A percentile compares a stretch with the other conserved stretches of the same genome.
Conservation (phyloP, 2,888 invertebrate genomes). For the Cynaeus angustus region DNA sequence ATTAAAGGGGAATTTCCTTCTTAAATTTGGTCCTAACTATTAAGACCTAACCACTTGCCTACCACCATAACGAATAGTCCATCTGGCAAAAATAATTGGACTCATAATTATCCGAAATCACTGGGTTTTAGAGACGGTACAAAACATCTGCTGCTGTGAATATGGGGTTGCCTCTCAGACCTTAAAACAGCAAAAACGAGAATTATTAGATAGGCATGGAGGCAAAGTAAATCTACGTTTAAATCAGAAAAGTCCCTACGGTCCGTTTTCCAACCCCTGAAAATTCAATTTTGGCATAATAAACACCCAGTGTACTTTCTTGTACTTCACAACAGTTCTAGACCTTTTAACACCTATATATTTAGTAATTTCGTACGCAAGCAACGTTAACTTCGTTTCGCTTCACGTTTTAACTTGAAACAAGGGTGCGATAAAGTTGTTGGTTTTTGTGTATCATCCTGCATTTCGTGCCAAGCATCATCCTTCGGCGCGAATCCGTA, state of each 20-base stretch:
- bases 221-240: too few relatives aligned
- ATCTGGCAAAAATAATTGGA: constrained; percentile 20
- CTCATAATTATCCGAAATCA: constrained; percentile 2
- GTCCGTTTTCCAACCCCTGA: neutral
- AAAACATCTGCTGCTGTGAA: constrained; percentile 22
- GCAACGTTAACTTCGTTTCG: neutral
- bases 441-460: constrained; percentile 4
- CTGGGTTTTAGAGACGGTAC: neutral
- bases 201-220: too few relatives aligned
- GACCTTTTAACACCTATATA: constrained; percentile 7
- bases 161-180: neutral
- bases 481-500: constrained; percentile 14
- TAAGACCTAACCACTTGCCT: neutral
- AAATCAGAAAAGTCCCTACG: too few relatives aligned
- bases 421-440: constrained; percentile 8
- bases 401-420: constrained; percentile 5
- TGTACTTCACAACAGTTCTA: neutral
- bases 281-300: neutral
- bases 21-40: neutral
- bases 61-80: constrained; percentile 13
- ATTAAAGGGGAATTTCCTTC: constrained; percentile 1
- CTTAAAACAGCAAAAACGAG: neutral
- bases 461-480: constrained; percentile 7
- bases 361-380: constrained; percentile 2
- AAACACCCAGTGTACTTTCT: neutral